Evolutionary conservation across 2,797 vertebrate genomes (phyloP).

Genomic region (Chanos chanos): DNA sequence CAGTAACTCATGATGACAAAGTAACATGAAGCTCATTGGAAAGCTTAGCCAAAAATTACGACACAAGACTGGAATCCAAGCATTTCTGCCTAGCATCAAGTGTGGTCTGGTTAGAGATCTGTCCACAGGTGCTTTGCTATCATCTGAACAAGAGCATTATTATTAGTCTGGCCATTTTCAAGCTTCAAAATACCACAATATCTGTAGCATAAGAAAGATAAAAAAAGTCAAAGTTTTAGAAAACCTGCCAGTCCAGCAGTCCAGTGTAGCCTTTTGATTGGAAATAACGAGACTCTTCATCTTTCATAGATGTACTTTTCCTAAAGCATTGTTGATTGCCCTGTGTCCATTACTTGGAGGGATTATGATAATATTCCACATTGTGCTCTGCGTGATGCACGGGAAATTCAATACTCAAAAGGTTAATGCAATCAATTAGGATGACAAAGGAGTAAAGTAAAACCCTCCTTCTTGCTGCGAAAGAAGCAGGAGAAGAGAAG

Average conservation of each 20-base stretch:
- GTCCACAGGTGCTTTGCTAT: no score
- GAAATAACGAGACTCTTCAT: conserved; percentile 79
- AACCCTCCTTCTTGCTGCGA: conserved; percentile 96
- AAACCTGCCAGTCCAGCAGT: conserved; percentile 62
- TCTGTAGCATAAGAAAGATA: conserved; percentile 25
- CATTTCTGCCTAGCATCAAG: no score
- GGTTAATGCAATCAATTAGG: conserved; percentile 99
- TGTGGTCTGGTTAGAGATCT: no score
- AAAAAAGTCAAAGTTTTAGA: conserved; percentile 62
- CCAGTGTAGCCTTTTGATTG: conserved; percentile 62
- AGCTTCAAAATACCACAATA: conserved; percentile 15
- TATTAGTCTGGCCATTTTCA: neutral
- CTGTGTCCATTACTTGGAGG: conserved; percentile 96
- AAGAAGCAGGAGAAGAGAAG: conserved; percentile 72
- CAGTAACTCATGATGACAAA: no score
- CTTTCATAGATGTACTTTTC: conserved; percentile 85
- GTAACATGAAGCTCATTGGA: no score
- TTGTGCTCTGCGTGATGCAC: conserved; percentile 95
- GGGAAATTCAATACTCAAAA: conserved; percentile 99
- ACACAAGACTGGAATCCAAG: no score
- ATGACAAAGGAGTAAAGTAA: conserved; percentile 99
- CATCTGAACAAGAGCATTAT: conserved; percentile 20
- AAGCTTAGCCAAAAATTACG: no score
- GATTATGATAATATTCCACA: conserved; percentile 99
- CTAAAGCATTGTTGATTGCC: conserved; percentile 93